Evolutionary conservation across 2,888 invertebrate species (phyloP).

Genomic region (Melieria picta): DNA sequence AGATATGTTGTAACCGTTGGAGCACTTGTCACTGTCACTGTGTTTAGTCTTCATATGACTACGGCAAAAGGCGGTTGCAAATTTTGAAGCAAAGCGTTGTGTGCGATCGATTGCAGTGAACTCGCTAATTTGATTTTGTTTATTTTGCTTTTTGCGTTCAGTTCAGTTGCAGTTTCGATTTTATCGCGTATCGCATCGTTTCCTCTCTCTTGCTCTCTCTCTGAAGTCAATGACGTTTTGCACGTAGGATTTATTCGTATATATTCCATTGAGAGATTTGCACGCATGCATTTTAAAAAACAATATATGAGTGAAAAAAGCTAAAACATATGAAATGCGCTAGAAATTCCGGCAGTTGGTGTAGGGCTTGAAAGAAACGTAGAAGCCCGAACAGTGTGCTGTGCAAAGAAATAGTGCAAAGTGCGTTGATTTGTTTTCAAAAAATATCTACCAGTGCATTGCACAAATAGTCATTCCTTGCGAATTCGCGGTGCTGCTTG

Average conservation of each 20-base stretch:
- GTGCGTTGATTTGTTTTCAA: no score
- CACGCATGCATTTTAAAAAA: no score
- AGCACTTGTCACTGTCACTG: slow-evolving; percentile 10
- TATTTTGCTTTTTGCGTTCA: neutral
- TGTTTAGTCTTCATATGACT: slow-evolving; percentile 31
- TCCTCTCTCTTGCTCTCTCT: slow-evolving; percentile 4
- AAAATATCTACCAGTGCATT: no score
- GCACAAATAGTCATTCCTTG: no score
- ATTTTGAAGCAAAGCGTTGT: neutral
- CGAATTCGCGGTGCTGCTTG: no score
- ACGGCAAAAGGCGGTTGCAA: slow-evolving; percentile 24
- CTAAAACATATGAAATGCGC: no score
- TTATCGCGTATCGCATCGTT: slow-evolving; percentile 3
- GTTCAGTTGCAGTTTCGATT: slow-evolving; percentile 3
- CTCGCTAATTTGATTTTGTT: neutral
- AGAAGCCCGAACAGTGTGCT: neutral
- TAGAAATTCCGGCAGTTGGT: no score
- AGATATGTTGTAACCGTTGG: slow-evolving; percentile 9
- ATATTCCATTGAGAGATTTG: slow-evolving; percentile 5
- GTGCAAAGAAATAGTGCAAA: neutral
- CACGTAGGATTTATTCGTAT: neutral
- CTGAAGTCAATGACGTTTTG: slow-evolving; percentile 7
- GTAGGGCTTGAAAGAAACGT: no score
- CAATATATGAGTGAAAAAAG: no score
- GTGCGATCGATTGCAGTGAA: slow-evolving; percentile 4